A percentile compares a stretch with the other conserved stretches of the same genome.
Conservation (phyloP, 1,140 invertebrate genomes). For the Ostrea denselamellosa region DNA sequence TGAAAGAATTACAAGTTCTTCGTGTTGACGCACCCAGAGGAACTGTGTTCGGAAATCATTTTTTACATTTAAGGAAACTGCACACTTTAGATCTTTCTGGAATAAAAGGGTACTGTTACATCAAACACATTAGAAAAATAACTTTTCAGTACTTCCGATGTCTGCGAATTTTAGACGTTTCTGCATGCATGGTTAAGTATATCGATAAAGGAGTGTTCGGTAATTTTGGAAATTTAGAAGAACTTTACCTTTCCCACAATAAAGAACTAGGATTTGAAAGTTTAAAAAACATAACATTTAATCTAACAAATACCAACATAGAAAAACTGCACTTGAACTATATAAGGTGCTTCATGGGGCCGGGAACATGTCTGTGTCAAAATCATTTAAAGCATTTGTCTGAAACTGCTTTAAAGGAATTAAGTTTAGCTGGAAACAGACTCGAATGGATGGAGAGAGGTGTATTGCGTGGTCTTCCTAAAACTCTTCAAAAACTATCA, state of each 20-base stretch:
- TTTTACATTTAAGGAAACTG: background rate
- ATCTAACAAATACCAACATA: background rate
- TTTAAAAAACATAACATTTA: background rate
- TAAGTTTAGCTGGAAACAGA: background rate
- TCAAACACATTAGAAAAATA: background rate
- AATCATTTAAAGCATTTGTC: background rate
- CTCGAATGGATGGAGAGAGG: background rate
- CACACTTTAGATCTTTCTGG: background rate
- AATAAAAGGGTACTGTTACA: background rate
- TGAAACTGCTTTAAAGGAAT: background rate
- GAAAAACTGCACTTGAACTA: background rate
- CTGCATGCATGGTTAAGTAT: background rate
- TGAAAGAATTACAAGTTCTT: background rate
- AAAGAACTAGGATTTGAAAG: background rate
- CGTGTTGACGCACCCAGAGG: background rate
- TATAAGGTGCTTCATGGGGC: background rate
- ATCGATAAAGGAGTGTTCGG: background rate
- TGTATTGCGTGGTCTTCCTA: background rate
- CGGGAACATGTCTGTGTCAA: background rate
- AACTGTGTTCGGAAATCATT: background rate
- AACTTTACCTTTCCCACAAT: background rate
- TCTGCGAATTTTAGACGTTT: background rate
- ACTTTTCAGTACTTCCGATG: background rate
- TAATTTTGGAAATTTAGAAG: background rate
- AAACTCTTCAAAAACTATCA: background rate